Evolutionary conservation across 2,113 vertebrate genomes (phyloP), one percentile per base, ranked within the genome.

Genomic region (Epinephelus fuscoguttatus): DNA sequence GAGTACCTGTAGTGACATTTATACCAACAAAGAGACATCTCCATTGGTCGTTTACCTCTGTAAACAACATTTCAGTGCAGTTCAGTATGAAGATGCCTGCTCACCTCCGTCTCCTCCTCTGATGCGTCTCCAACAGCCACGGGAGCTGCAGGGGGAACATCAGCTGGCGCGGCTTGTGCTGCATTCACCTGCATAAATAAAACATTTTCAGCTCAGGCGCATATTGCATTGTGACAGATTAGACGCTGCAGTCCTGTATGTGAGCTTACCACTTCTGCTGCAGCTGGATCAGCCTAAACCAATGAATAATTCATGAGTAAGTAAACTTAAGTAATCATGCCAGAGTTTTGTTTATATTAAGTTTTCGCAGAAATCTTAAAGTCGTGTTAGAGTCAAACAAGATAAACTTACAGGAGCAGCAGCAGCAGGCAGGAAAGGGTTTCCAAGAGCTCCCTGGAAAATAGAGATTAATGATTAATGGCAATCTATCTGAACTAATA

Each of bases 81-180:
- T 49, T 40, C 19, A 1, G n/a, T 37, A 4, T 4, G 2, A 42
- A 55, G 6, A n/a, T 13, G 23, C 12, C n/a, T 8, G 19, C 74
- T 89, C 57, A 94, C 94, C 84, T 91, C 86, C 6, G 9, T 27
- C 82, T 95, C 94, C 60, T 94, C 93, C 10, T 94, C 93, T 80
- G 94, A 95, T 25, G 4, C 75, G 0, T 94, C 91, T 68, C 64
- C 91, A 42, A 13, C 80, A 21, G 60, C 27, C 15, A 37, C 5
- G 1, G 80, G 60, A 69, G 87, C 84, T 8, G 76, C 76, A 66
- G 80, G 49, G 4, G 70, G 19, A 6, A 59, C 72, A 3, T 68
- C 81, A 12, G 69, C 85, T 4, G 75, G 13, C 19, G 62, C 56
- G 13, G 68, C 88, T 47, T 85, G 78, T 50, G 85, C 84, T 53